These are phyloP conservation scores for Paelopatides confundens DNA, from an alignment of 53 echinoderm and acorn worm species.

Conservation along the genomic window DNA sequence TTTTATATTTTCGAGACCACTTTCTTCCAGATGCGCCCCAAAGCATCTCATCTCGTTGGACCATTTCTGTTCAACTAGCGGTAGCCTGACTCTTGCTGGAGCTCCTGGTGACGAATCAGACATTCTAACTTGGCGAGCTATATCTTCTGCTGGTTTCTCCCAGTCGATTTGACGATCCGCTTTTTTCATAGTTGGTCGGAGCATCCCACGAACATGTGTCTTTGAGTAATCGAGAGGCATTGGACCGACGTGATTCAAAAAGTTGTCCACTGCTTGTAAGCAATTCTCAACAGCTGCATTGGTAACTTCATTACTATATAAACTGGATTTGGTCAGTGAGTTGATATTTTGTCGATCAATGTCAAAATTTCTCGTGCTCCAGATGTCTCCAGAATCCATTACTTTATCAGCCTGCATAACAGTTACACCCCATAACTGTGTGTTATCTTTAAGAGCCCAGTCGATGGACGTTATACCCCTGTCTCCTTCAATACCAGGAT, in stretches of 20 bases:
- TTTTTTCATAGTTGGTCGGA: neutral
- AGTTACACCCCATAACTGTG: neutral
- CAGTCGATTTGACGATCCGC: neutral
- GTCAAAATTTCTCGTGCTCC: neutral
- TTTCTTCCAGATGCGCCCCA: neutral
- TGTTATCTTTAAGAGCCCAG: neutral
- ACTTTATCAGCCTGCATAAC: neutral
- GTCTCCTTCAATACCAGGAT: slow-evolving; percentile 5
- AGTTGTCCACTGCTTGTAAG: neutral
- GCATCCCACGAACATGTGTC: neutral
- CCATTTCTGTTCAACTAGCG: neutral
- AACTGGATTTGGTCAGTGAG: neutral
- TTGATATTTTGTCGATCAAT: neutral
- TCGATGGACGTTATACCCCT: slow-evolving; percentile 9
- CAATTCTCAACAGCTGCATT: neutral
- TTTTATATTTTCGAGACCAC: neutral
- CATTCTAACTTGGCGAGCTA: neutral
- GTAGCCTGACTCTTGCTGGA: neutral
- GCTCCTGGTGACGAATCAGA: slow-evolving; percentile 14
- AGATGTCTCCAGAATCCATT: neutral
- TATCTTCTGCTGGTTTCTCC: neutral
- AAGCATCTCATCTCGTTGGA: neutral
- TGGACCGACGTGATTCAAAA: neutral
- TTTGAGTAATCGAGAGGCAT: neutral
- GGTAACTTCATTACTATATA: neutral